Evolutionary conservation across 2,113 vertebrate species (phyloP), one percentile per base, ranked within the genome.

Genomic region (Aegithalos caudatus): DNA sequence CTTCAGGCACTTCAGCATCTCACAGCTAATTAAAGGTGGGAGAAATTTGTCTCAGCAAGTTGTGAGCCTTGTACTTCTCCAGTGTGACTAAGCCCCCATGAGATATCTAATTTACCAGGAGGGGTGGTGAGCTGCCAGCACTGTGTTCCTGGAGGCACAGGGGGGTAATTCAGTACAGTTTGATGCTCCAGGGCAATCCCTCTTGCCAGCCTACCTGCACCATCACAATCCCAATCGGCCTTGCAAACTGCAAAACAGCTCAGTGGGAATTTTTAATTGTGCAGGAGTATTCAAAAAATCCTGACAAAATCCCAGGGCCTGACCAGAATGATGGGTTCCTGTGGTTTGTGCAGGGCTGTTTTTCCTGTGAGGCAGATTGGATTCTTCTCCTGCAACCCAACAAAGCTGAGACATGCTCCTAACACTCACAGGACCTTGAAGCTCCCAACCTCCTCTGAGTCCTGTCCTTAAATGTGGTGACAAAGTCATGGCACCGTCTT

Each of bases 1-100:
- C 79, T 93, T 44, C 37, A 85, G 81, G 92, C 78, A 35, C 47
- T 88, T 78, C 33, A 58, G 42, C 71, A 93, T 82, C 93, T 95
- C 81, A 67, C 0, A 3, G 83, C 67, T 93, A 92, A 97, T 96
- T 93, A 94, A 93, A 93, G 53, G 64, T 47, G 64, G 60, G 76
- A 93, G 88, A 72, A 95, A 94, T 94, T 93, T 88, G 92, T 88
- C 92, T 95, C 76, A 62, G 90, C 95, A 96, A 85, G 94, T 95
- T 92, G 90, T 25, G 74, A 91, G 67, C 85, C 81, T n/a, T 86
- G 82, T 90, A 86, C 35, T 70, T 73, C 81, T 60, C 69, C 0
- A 1, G 48, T 74, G 65, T 92, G 86, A 94, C 94, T 96, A 93
- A 96, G 77, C 33, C 73, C 57, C 65, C 0, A 2, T 82, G 80